phyloP scores from a whole-genome alignment of 2,113 vertebrate species.

The Pomatostomus ruficeps region DNA sequence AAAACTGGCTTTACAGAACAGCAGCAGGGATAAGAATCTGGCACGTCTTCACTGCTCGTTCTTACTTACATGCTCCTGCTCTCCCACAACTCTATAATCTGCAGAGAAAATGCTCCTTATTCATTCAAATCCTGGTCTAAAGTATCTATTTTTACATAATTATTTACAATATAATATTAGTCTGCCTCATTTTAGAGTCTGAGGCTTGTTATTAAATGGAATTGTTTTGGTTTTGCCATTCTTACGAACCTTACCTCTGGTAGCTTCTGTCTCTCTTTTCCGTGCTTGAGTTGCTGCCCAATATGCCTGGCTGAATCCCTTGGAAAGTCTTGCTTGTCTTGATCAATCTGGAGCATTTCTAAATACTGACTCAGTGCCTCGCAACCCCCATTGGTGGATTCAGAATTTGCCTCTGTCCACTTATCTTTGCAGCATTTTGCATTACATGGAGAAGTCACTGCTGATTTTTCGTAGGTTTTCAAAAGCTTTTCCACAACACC shows the following conservation, averaged over 20 bases:
- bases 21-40: neutral
- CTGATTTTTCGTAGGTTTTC: conserved; percentile 84
- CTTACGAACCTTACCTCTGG: conserved; percentile 69
- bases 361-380: conserved; percentile 69
- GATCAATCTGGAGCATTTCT: conserved; percentile 76
- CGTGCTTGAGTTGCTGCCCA: conserved; percentile 60
- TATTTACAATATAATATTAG: neutral
- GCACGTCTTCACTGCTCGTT: neutral
- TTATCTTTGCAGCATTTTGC: conserved; percentile 48
- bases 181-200: neutral
- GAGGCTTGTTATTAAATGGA: neutral
- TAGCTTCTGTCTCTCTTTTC: conserved; percentile 61
- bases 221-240: neutral
- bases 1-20: neutral
- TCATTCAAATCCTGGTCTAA: neutral
- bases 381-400: conserved; percentile 52
- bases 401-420: conserved; percentile 51
- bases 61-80: neutral
- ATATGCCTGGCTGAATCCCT: conserved; percentile 50
- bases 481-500: conserved; percentile 90
- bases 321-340: conserved; percentile 71
- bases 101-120: neutral
- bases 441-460: conserved; percentile 54
- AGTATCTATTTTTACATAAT: neutral
- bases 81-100: neutral